Evolutionary conservation across 2,888 invertebrate genomes (phyloP).

Genomic region (Tineola bisselliella): DNA sequence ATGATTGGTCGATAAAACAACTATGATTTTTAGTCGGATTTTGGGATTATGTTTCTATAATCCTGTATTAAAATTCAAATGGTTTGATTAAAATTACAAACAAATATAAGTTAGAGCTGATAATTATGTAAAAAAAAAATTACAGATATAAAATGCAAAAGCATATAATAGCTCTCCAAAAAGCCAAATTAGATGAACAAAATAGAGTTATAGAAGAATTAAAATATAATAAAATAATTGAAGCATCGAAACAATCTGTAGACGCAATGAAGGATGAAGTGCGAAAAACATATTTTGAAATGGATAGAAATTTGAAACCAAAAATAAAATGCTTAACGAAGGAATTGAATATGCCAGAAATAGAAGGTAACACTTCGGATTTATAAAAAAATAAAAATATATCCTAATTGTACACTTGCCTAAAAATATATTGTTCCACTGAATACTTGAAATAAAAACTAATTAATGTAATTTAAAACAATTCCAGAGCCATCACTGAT

Average conservation of each 20-base stretch:
- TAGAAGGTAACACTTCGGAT: slow-evolving; percentile 46
- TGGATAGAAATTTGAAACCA: slow-evolving; percentile 65
- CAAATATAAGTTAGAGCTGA: no score
- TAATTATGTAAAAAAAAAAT: no score
- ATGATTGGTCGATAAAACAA: neutral
- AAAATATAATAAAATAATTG: slow-evolving; percentile 74
- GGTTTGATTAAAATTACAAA: no score
- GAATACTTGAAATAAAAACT: neutral
- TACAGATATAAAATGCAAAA: slow-evolving; percentile 74
- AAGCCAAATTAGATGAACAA: slow-evolving; percentile 75
- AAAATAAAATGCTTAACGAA: slow-evolving; percentile 65
- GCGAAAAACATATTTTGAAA: slow-evolving; percentile 62
- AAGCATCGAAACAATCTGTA: slow-evolving; percentile 70
- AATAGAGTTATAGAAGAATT: slow-evolving; percentile 77
- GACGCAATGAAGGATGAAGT: slow-evolving; percentile 68
- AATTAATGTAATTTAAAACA: neutral
- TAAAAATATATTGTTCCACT: no score
- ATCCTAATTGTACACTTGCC: neutral
- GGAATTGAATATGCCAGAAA: slow-evolving; percentile 50
- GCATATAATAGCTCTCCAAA: slow-evolving; percentile 77
- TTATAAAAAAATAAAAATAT: slow-evolving; percentile 10
- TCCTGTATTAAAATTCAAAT: no score
- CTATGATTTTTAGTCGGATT: neutral
- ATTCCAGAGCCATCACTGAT: slow-evolving; percentile 43
- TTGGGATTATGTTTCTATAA: no score